Percentiles rank a stretch among this genome's conserved stretches.
phyloP scores from a whole-genome alignment of 1,140 invertebrate genomes.

The Coelopa frigida region DNA sequence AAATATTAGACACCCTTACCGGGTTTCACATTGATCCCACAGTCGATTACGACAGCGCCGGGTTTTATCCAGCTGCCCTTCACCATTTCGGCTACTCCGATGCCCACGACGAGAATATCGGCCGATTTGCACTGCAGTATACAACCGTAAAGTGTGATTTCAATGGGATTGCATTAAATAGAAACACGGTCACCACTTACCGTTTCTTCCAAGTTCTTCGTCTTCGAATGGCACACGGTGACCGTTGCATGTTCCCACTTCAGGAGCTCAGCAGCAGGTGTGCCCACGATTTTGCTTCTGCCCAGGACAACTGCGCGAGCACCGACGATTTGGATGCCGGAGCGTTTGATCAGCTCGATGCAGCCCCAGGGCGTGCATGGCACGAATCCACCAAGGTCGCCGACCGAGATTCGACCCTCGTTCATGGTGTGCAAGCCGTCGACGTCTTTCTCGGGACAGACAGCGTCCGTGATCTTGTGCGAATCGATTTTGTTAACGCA shows the following conservation, averaged over 20 bases:
- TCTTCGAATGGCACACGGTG: constrained; percentile 93
- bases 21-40: constrained; percentile 92
- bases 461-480: constrained; percentile 78
- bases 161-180: no score
- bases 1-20: constrained; percentile 62
- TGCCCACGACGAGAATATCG: constrained; percentile 94
- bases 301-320: constrained; percentile 89
- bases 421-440: constrained; percentile 89
- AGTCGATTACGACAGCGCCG: constrained; percentile 98
- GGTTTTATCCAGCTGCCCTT: constrained; percentile 96
- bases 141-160: no score
- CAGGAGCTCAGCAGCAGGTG: constrained; percentile 86
- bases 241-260: constrained; percentile 97
- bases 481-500: constrained; percentile 73
- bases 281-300: constrained; percentile 95
- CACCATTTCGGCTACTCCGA: constrained; percentile 87
- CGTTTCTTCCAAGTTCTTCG: constrained; percentile 70
- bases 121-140: constrained; percentile 61
- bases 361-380: constrained; percentile 92
- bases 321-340: constrained; percentile 72
- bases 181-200: constrained; percentile 47
- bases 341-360: constrained; percentile 82
- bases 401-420: constrained; percentile 79
- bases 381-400: constrained; percentile 78
- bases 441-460: constrained; percentile 85